A percentile compares a stretch with the other conserved stretches of the same genome.
Evolutionary conservation across 2,113 vertebrate genomes (phyloP).

Genomic region (Urocynchramus pylzowi): DNA sequence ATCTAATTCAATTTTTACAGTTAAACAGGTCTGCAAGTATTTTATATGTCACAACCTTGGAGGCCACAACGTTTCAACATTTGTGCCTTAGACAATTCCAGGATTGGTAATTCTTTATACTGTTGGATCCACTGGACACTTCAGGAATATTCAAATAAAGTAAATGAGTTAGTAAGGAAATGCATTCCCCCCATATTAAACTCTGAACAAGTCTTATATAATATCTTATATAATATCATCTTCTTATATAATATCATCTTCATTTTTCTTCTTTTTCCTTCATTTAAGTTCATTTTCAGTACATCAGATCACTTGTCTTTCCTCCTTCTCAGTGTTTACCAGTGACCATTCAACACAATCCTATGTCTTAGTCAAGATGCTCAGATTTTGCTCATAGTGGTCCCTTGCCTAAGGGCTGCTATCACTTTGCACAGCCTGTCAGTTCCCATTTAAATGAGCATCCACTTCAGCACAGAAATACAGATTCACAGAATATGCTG

Average conservation of each 20-base stretch:
- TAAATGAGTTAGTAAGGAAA: not conserved
- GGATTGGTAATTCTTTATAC: not conserved
- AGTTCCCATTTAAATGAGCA: not conserved
- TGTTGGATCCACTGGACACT: not conserved
- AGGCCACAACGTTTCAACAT: not conserved
- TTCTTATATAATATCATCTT: not conserved
- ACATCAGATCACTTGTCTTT: not conserved
- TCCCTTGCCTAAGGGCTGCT: not conserved
- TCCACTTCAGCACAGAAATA: not conserved
- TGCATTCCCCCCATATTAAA: not conserved
- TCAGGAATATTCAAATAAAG: not conserved
- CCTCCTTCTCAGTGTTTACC: not conserved
- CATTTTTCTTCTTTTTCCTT: not conserved
- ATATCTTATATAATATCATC: not conserved
- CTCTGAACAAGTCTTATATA: not conserved
- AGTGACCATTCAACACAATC: not conserved
- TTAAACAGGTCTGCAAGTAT: not conserved
- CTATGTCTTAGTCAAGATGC: accelerated
- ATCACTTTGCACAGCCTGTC: not conserved
- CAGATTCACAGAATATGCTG: not conserved
- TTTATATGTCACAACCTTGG: not conserved
- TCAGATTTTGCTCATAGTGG: not conserved
- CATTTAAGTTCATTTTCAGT: not conserved
- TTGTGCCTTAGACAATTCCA: not conserved
- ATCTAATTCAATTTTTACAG: not conserved